phyloP scores from a whole-genome alignment of 2,797 vertebrate species.

The Siniperca scherzeri region DNA sequence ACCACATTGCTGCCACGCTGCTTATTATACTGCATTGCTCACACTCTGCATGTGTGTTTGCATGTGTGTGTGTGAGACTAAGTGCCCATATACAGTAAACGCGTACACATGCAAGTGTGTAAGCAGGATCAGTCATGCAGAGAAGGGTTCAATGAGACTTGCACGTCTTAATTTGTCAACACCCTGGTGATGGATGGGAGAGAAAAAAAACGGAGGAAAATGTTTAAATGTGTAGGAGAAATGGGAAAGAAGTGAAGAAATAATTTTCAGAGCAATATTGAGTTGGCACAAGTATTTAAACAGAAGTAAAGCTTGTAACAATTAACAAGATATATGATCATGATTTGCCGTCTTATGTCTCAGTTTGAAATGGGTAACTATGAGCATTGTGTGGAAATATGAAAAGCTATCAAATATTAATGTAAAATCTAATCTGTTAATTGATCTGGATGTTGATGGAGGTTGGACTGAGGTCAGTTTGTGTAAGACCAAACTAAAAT shows the following conservation, averaged over 20 bases:
- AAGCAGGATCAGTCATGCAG: constrained; percentile 72
- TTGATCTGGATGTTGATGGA: neutral
- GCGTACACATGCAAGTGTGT: constrained; percentile 42
- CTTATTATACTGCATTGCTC: constrained; percentile 87
- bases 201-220: constrained; percentile 10
- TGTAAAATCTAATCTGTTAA: neutral
- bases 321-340: neutral
- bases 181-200: constrained; percentile 71
- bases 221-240: constrained; percentile 25
- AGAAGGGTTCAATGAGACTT: constrained; percentile 76
- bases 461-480: neutral
- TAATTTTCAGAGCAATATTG: neutral
- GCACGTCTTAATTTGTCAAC: constrained; percentile 85
- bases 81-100: constrained; percentile 56
- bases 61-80: constrained; percentile 62
- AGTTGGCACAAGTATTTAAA: neutral
- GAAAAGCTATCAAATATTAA: neutral
- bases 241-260: constrained; percentile 2
- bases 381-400: constrained; percentile 1
- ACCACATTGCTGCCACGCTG: constrained; percentile 86
- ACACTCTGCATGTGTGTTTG: constrained; percentile 73
- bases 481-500: neutral
- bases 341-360: neutral
- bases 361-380: neutral
- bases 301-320: neutral